Evolutionary conservation across 2,888 invertebrate genomes (phyloP).

Genomic region (Rhagonycha fulva): DNA sequence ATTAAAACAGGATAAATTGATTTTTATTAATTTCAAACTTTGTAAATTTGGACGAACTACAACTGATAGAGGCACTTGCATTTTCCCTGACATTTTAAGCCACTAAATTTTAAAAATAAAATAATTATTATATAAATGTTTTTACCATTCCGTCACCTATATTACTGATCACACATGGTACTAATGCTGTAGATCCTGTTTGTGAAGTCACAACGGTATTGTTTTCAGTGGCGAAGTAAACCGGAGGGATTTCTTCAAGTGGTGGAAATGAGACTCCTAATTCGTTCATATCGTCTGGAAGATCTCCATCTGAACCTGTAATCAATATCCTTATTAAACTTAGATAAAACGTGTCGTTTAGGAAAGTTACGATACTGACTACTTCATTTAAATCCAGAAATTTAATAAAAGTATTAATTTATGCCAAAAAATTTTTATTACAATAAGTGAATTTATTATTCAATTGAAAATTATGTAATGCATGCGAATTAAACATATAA

Average conservation of each 20-base stretch:
- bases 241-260: slow-evolving; percentile 61
- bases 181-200: slow-evolving; percentile 80
- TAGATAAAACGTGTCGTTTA: background rate
- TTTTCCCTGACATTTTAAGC: background rate
- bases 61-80: too few species aligned
- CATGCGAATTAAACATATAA: too few species aligned
- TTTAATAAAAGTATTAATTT: background rate
- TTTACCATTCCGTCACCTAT: slow-evolving; percentile 89
- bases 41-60: too few species aligned
- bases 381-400: background rate
- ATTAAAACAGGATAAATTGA: too few species aligned
- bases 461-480: background rate
- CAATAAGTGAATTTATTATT: background rate
- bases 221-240: slow-evolving; percentile 83
- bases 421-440: background rate
- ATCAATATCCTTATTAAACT: slow-evolving; percentile 26
- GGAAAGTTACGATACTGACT: background rate
- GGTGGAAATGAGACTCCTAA: slow-evolving; percentile 53
- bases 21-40: too few species aligned
- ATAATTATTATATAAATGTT: background rate
- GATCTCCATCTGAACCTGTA: slow-evolving; percentile 44
- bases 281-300: slow-evolving; percentile 49
- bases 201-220: slow-evolving; percentile 81
- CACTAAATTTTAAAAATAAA: background rate
- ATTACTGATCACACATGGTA: slow-evolving; percentile 83